These are phyloP conservation scores for Andricus curvator DNA, from an alignment of 2,888 invertebrate genomes.

Conservation along the genomic window DNA sequence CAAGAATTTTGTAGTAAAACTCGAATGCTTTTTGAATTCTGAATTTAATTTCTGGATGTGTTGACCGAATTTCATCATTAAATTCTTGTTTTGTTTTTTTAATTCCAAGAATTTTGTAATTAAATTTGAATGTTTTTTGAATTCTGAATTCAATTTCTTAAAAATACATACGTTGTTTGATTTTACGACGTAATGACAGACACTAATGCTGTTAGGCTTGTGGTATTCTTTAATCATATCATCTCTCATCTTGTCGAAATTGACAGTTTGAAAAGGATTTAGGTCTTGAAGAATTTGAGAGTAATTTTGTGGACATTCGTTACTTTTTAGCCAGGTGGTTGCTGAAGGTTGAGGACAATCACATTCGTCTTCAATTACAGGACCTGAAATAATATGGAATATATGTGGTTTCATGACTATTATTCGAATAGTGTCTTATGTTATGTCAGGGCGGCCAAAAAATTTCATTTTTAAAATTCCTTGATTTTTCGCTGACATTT, in stretches of 20 bases:
- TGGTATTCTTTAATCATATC: slow-evolving; percentile 86
- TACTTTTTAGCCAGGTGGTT: slow-evolving; percentile 83
- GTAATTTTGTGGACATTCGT: slow-evolving; percentile 84
- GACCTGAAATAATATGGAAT: slow-evolving; percentile 78
- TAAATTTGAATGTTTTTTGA: no score
- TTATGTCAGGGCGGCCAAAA: no score
- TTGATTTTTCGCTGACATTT: no score
- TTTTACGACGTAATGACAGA: slow-evolving; percentile 94
- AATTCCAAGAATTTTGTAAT: no score
- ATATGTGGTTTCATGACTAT: background rate
- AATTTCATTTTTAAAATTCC: no score
- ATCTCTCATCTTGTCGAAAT: slow-evolving; percentile 85
- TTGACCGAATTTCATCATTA: no score
- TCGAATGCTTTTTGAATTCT: no score
- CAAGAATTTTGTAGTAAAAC: no score
- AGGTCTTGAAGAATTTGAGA: slow-evolving; percentile 88
- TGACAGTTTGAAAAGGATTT: slow-evolving; percentile 83
- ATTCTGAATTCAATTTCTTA: no score
- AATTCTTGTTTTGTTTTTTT: no score
- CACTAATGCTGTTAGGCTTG: slow-evolving; percentile 89
- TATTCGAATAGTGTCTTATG: background rate
- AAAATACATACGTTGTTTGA: slow-evolving; percentile 81
- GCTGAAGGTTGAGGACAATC: slow-evolving; percentile 86
- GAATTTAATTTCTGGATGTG: no score
- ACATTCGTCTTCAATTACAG: slow-evolving; percentile 90